Conservation (phyloP, 2,797 vertebrate species). For the Anguilla anguilla region DNA sequence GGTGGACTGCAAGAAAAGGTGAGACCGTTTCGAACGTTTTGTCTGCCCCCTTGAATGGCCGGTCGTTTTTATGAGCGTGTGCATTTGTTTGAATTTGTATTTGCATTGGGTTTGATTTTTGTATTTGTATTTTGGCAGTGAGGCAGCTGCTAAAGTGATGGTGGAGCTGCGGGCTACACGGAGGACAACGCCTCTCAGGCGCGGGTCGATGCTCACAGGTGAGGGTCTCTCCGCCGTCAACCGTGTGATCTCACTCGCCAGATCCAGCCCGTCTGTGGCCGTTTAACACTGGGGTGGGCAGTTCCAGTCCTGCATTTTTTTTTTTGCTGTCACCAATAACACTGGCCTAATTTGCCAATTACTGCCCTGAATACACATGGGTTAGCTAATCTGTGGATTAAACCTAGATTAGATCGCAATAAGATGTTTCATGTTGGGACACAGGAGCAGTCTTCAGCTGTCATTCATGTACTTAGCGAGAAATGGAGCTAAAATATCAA, state of each 20-base stretch:
- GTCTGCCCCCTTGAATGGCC: background rate
- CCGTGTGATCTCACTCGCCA: no score
- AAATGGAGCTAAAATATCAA: no score
- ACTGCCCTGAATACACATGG: no score
- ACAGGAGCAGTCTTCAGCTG: no score
- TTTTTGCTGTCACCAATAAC: background rate
- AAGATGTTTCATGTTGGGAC: no score
- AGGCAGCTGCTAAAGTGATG: conserved; percentile 96
- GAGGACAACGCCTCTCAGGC: conserved; percentile 99
- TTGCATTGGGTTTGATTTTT: conserved; percentile 26
- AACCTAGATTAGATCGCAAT: no score
- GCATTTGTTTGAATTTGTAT: no score
- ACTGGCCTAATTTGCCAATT: no score
- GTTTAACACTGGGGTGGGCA: background rate
- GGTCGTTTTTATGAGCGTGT: no score
- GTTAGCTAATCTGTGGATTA: no score
- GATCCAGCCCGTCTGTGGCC: background rate
- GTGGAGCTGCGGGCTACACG: conserved; percentile 95
- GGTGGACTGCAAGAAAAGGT: conserved; percentile 98
- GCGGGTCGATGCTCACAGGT: conserved; percentile 96
- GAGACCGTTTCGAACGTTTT: conserved; percentile 27
- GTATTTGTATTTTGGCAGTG: conserved; percentile 67
- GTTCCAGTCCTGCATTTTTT: background rate
- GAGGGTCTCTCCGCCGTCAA: conserved; percentile 25
- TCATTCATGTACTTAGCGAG: no score